Evolutionary conservation across 2,888 invertebrate species (phyloP), one percentile per base, ranked within the genome.

Genomic region (Plagodis pulveraria): DNA sequence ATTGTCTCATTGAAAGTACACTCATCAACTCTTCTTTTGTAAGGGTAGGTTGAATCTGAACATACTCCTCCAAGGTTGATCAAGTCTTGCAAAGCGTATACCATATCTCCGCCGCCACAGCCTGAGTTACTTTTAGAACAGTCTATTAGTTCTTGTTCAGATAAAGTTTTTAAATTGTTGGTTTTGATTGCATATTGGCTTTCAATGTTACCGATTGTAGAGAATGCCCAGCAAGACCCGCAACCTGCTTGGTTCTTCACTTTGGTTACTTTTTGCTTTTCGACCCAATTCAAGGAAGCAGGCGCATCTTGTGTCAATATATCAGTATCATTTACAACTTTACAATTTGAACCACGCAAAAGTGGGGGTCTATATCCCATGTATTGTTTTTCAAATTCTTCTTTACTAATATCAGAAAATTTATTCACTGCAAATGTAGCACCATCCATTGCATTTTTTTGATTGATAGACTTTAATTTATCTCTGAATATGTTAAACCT

Each of bases 61-160:
- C 45, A 22, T n/a, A 49, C 36, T 0, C 54, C 56, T 8, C 48
- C 54, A 5, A 33, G 6, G 6, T 35, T 34, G 5, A 46, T 59
- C 9, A 55, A 11, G 33, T 56, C 55, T 5, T 42, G 11, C 44
- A 53, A 46, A n/a, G 56, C 59, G 0, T n/a, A 0, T 32, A 6
- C 7, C 6, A 45, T 22, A 5, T 6, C 5, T 5, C 57, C 59
- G 9, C 36, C 48, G 4, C n/a, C 0, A 12, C 63, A 58, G 6
- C 43, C 58, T 0, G 0, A 0, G 9, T 33, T 10, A 7, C 22
- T 11, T 7, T 11, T 22, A 5, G 48, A 40, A 42, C 63, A 63
- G 43, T 63, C 59, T 11, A 63, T 33, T 8, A 59, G 9, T 34
- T 60, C 36, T 12, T 60, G 63, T 33, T 52, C 63, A 10, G 63